These are phyloP conservation scores for Dinocampus coccinellae DNA, from an alignment of 2,888 invertebrate species.

Conservation along the genomic window DNA sequence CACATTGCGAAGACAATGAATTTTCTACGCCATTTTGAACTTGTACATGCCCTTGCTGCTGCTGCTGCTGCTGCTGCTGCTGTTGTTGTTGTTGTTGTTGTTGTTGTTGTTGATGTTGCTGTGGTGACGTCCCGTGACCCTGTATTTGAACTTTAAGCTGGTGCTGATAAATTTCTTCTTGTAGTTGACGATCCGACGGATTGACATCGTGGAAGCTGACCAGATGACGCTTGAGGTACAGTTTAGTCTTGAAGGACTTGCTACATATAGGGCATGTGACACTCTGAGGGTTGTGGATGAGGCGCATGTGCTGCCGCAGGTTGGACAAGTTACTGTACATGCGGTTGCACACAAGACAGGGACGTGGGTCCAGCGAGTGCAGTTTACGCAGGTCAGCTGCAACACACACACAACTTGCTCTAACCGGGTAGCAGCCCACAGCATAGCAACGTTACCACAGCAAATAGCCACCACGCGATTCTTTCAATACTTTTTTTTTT, in stretches of 20 bases:
- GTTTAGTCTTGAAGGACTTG: conserved; percentile 76
- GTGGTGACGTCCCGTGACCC: conserved; percentile 39
- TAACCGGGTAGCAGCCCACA: conserved; percentile 65
- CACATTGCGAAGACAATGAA: neutral
- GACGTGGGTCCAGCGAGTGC: conserved; percentile 73
- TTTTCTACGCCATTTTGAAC: conserved; percentile 28
- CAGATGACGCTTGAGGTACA: conserved; percentile 75
- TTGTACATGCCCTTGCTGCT: conserved; percentile 37
- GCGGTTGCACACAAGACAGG: conserved; percentile 76
- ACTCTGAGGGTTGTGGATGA: conserved; percentile 76
- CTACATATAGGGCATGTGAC: conserved; percentile 75
- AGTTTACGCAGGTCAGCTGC: conserved; percentile 71
- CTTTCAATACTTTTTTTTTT: conserved; percentile 20
- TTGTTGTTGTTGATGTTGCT: conserved; percentile 41
- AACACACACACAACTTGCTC: conserved; percentile 70
- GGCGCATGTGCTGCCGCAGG: conserved; percentile 76
- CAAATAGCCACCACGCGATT: conserved; percentile 40
- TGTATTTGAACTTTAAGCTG: conserved; percentile 58
- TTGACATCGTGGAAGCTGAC: conserved; percentile 72
- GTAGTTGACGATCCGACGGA: conserved; percentile 64
- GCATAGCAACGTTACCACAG: conserved; percentile 55
- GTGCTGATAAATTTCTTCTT: conserved; percentile 67
- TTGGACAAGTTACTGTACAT: conserved; percentile 78
- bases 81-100: conserved; percentile 44
- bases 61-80: conserved; percentile 36